These are phyloP conservation scores for Polyodon spathula DNA, from an alignment of 2,113 vertebrate species.

Conservation along the genomic window DNA sequence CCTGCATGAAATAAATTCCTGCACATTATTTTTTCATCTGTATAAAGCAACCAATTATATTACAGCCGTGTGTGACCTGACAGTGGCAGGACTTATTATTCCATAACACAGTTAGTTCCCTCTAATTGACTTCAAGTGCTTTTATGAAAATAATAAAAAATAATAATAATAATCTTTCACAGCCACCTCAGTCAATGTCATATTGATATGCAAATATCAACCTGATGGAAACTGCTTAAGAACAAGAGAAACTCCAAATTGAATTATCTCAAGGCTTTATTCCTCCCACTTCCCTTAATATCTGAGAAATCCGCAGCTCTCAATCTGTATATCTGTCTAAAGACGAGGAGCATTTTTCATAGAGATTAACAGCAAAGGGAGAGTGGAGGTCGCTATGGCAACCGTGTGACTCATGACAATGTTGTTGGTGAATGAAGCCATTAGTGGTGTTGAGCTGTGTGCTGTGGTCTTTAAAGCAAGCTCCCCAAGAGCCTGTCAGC, in stretches of 20 bases:
- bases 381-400: conserved; percentile 59
- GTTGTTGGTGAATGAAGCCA: conserved; percentile 44
- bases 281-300: conserved; percentile 18
- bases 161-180: conserved; percentile 1
- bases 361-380: conserved; percentile 31
- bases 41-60: conserved; percentile 16
- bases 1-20: conserved; percentile 18
- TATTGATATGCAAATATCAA: conserved; percentile 29
- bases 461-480: conserved; percentile 23
- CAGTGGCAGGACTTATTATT: conserved; percentile 13
- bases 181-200: conserved; percentile 24
- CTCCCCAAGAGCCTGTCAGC: conserved; percentile 21
- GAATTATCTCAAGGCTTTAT: conserved; percentile 21
- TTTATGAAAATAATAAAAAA: conserved; percentile 22
- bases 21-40: conserved; percentile 6
- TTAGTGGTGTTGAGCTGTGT: conserved; percentile 24
- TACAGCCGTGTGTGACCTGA: conserved; percentile 11
- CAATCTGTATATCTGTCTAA: conserved; percentile 25
- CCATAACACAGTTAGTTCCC: conserved; percentile 6
- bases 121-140: conserved; percentile 13
- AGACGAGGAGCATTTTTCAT: conserved; percentile 51
- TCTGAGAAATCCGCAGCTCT: conserved; percentile 17
- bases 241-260: conserved; percentile 28
- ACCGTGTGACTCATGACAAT: conserved; percentile 58
- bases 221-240: conserved; percentile 24